These are phyloP conservation scores for Heteromormyrus szaboi DNA, from an alignment of 2,797 vertebrate genomes.

Conservation along the genomic window DNA sequence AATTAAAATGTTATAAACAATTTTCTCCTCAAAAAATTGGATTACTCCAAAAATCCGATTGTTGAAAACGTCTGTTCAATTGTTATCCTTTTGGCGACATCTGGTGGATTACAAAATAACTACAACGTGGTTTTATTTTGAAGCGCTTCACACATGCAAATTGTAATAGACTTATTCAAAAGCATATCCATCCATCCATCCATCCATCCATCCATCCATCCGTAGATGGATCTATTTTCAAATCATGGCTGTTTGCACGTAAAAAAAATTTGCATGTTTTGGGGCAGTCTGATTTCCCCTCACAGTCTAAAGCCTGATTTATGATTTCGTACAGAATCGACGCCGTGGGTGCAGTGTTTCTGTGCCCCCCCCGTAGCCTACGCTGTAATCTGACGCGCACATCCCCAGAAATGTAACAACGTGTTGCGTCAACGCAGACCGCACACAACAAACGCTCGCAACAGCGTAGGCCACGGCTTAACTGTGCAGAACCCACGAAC, in stretches of 20 bases:
- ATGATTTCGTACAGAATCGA: neutral
- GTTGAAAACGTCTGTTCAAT: neutral
- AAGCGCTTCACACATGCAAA: neutral
- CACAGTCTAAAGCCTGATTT: neutral
- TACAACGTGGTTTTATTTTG: neutral
- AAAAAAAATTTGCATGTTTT: neutral
- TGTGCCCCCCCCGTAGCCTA: neutral
- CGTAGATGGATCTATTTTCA: neutral
- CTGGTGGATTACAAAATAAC: neutral
- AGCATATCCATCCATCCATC: neutral
- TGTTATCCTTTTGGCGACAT: neutral
- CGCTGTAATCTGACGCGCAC: neutral
- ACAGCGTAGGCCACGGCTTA: neutral
- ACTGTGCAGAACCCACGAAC: neutral
- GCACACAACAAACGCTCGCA: neutral
- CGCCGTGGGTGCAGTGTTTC: neutral
- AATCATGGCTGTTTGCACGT: neutral
- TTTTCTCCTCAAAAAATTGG: neutral
- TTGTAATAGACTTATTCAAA: neutral
- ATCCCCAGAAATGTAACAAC: neutral
- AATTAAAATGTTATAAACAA: neutral
- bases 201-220: neutral
- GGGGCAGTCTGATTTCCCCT: neutral
- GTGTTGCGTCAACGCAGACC: neutral
- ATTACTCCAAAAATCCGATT: neutral